phyloP scores from a whole-genome alignment of 2,113 vertebrate genomes.

The Trematomus loennbergii region DNA sequence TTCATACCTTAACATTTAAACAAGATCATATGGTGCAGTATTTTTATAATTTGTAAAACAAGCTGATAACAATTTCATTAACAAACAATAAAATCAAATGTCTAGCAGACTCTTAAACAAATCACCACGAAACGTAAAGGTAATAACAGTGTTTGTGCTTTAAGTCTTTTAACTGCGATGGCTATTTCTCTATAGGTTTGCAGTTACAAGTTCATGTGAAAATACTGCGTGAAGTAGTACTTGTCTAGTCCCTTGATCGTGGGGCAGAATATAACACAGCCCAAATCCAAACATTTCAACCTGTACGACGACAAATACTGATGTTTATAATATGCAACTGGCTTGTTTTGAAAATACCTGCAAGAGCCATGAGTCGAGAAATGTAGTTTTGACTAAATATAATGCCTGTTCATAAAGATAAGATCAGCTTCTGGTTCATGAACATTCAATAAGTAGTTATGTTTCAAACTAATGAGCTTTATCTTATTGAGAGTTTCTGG shows the following conservation, averaged over 20 bases:
- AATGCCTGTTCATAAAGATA: constrained; percentile 42
- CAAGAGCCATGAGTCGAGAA: constrained; percentile 26
- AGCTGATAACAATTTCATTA: constrained; percentile 74
- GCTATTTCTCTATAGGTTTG: constrained; percentile 78
- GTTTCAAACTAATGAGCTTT: constrained; percentile 49
- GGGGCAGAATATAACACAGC: constrained; percentile 43
- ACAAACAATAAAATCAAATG: constrained; percentile 69
- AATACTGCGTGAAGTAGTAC: constrained; percentile 59
- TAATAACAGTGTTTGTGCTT: constrained; percentile 81
- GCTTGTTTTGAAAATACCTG: constrained; percentile 63
- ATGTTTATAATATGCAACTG: constrained; percentile 57
- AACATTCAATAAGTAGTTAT: constrained; percentile 54
- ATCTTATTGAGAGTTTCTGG: constrained; percentile 40
- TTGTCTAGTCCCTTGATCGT: constrained; percentile 28
- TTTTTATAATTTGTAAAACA: constrained; percentile 77
- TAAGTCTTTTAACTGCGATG: constrained; percentile 80
- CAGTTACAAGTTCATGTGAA: constrained; percentile 71
- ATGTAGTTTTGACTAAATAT: constrained; percentile 22
- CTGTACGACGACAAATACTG: constrained; percentile 52
- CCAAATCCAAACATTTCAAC: constrained; percentile 55
- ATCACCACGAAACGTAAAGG: constrained; percentile 64
- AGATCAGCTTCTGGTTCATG: constrained; percentile 33
- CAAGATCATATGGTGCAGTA: constrained; percentile 80
- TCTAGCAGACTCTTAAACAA: constrained; percentile 66
- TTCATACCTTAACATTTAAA: constrained; percentile 81